A percentile compares a stretch with the other conserved stretches of the same genome.
Evolutionary conservation across 2,113 vertebrate genomes (phyloP).

Genomic region (Burhinus oedicnemus): DNA sequence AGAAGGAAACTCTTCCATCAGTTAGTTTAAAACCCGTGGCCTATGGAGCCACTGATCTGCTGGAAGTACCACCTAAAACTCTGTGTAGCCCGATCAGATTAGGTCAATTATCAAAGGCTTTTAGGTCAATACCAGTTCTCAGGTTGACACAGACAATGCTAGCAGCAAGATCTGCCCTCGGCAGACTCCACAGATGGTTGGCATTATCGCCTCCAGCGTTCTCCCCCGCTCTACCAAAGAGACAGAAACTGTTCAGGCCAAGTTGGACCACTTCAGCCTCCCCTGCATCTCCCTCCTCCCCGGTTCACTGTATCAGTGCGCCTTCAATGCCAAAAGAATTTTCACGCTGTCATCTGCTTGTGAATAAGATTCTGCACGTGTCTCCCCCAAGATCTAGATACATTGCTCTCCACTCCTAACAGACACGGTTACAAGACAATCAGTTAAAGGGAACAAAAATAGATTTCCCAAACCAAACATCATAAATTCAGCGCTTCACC

Average conservation of each 20-base stretch:
- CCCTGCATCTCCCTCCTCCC: background rate
- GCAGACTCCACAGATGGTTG: accelerated
- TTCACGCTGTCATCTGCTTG: background rate
- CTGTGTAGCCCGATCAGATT: background rate
- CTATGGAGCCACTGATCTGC: background rate
- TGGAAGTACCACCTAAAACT: background rate
- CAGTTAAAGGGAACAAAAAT: slow-evolving; percentile 3
- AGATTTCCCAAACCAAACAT: slow-evolving; percentile 16
- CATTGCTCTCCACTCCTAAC: background rate
- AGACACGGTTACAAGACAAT: slow-evolving; percentile 11
- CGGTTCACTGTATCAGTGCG: accelerated
- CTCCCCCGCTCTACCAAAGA: background rate
- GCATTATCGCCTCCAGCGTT: background rate
- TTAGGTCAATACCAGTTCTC: background rate
- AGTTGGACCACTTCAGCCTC: background rate
- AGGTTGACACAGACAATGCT: background rate
- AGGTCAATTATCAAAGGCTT: background rate
- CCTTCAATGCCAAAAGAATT: background rate
- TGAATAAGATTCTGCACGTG: background rate
- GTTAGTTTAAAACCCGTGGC: accelerated
- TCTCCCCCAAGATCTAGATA: background rate
- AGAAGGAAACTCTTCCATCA: background rate
- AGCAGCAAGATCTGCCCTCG: background rate
- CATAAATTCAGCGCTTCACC: background rate
- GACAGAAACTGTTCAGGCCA: background rate